Conservation (phyloP, 2,797 vertebrate species). For the Semaprochilodus insignis region DNA sequence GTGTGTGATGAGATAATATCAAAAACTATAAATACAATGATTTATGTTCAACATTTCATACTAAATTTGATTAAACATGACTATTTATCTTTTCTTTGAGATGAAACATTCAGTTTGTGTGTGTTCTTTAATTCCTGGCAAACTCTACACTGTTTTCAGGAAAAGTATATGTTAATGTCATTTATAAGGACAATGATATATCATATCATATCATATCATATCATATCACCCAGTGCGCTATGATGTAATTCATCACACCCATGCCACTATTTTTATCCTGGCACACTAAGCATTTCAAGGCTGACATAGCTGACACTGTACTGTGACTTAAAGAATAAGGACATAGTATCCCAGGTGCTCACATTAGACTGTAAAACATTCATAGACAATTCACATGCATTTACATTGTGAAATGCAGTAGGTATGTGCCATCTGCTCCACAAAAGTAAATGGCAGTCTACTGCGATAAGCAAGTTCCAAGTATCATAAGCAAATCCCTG, state of each 20-base stretch:
- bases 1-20: no score
- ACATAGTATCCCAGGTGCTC: background rate
- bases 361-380: background rate
- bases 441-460: background rate
- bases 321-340: background rate
- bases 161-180: no score
- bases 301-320: background rate
- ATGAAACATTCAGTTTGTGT: background rate
- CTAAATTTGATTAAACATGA: no score
- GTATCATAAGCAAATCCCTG: conserved; percentile 7
- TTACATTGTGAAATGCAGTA: background rate
- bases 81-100: background rate
- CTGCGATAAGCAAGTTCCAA: background rate
- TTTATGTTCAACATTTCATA: no score
- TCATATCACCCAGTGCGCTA: background rate
- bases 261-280: background rate
- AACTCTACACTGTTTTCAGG: no score
- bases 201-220: no score
- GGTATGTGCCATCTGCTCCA: background rate
- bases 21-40: no score
- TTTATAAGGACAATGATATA: no score
- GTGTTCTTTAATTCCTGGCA: no score
- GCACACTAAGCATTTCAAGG: background rate
- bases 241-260: background rate
- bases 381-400: background rate